Evolutionary conservation across 2,888 invertebrate species (phyloP).

Genomic region (Galerucella calmariensis): DNA sequence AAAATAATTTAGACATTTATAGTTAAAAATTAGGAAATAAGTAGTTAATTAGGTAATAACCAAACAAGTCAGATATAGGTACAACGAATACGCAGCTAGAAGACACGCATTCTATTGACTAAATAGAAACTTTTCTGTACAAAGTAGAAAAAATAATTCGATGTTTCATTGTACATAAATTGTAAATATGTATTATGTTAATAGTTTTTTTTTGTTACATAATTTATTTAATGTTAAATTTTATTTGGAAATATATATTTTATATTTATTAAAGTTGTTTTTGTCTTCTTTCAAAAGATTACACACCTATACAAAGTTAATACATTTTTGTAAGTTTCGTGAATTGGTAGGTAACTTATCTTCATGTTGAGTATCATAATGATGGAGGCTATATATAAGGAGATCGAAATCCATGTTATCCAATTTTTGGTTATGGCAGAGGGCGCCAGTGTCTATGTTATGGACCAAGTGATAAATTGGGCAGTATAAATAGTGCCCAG

Average conservation of each 20-base stretch:
- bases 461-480: too few relatives aligned
- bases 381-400: too few relatives aligned
- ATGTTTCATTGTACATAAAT: background rate
- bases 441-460: too few relatives aligned
- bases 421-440: too few relatives aligned
- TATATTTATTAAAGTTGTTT: background rate
- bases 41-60: background rate
- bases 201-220: background rate
- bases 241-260: conserved; percentile 4
- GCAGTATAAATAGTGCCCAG: too few relatives aligned
- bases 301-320: background rate
- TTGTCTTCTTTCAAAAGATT: background rate
- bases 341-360: too few relatives aligned
- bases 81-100: background rate
- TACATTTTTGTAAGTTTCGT: too few relatives aligned
- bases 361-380: too few relatives aligned
- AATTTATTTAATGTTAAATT: background rate
- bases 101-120: background rate
- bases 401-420: too few relatives aligned
- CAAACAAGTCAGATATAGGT: background rate
- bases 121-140: too few relatives aligned
- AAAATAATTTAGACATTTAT: conserved; percentile 37
- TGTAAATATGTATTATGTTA: background rate
- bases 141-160: too few relatives aligned
- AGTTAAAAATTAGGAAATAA: background rate